A percentile compares a stretch with the other conserved stretches of the same genome.
Conservation (phyloP, 2,888 invertebrate genomes). For the Poecilus cupreus region DNA sequence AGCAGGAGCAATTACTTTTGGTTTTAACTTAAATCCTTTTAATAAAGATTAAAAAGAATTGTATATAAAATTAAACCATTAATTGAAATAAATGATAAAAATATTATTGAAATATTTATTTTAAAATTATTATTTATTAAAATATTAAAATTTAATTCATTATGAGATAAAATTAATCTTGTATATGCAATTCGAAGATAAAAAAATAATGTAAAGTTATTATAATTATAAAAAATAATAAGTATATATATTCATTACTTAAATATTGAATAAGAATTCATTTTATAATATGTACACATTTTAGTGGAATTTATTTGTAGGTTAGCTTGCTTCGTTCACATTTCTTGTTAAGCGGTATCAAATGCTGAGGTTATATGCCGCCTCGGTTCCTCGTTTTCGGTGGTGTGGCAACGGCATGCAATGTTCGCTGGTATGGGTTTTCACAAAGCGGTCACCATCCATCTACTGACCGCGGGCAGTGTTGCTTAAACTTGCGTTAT, state of each 20-base stretch:
- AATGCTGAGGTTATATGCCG: too few relatives aligned
- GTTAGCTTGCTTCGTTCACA: too few relatives aligned
- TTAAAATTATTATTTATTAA: constrained; percentile 70
- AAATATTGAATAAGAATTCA: constrained; percentile 76
- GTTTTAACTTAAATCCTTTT: constrained; percentile 77
- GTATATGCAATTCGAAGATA: constrained; percentile 76
- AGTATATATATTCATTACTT: constrained; percentile 72
- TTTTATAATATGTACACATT: too few relatives aligned
- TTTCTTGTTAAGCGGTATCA: too few relatives aligned
- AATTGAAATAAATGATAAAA: constrained; percentile 65
- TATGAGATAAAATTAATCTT: too few relatives aligned
- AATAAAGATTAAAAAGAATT: constrained; percentile 58
- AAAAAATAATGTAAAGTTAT: constrained; percentile 75
- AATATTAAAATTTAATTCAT: constrained; percentile 73
- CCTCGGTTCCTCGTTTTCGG: too few relatives aligned
- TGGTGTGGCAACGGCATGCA: too few relatives aligned
- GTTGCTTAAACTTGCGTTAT: too few relatives aligned
- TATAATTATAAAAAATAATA: constrained; percentile 74
- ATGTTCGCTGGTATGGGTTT: too few relatives aligned
- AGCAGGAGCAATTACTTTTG: constrained; percentile 73
- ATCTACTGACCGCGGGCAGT: too few relatives aligned
- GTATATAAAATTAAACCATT: constrained; percentile 66
- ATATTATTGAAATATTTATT: constrained; percentile 67
- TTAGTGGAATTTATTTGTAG: too few relatives aligned
- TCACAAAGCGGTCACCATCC: too few relatives aligned